Base-by-base conservation (phyloP, 2,888 invertebrate species). In the Archips xylosteana region DNA sequence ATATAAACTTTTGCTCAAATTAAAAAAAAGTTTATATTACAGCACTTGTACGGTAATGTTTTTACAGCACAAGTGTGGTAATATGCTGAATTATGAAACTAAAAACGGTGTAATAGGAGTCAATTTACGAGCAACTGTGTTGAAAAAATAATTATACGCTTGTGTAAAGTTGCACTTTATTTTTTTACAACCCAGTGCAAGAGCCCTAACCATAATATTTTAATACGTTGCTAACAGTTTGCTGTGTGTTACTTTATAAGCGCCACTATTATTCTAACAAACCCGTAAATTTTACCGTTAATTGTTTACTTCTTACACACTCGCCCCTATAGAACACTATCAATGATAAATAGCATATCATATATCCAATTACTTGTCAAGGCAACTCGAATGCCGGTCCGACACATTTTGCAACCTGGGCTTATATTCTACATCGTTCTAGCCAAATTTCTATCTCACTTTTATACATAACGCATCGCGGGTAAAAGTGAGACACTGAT, bases 281-380 rank as follows among this genome's bases (percentile, higher is more conserved):
- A 32, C 57, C 12, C 12, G 4, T 57, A 57, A 57, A 32, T 32
- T 32, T 32, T 57, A 57, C 12, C 66, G 32, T 23, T 67, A 57
- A 57, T 67, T 67, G 66, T n/a, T 42, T n/a, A 32, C 47, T 23
- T 39, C 23, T 51, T 13, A 70, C 59, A 60, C 15, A 61, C n/a
- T 8, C 60, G n/a, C 49, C 42, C 23, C 49, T 45, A 45, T 45
- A 23, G 75, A 63, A 49, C 76, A 76, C 70, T 74, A 71, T 63
- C 75, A 84, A 85, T 84, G 85, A 88, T 86, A 88, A 85, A 89
- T 88, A 84, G 78, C 83, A 82, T 86, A 81, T 87, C 87, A 75
- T 82, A 81, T 86, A 89, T 88, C 87, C 89, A 90, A 92, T 92
- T 91, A 91, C 83, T 79, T 87, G 82, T 87, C 87, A 90, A 90